A percentile compares a stretch with the other conserved stretches of the same genome.
phyloP scores from a whole-genome alignment of 2,113 vertebrate species.

The Callorhinus ursinus region DNA sequence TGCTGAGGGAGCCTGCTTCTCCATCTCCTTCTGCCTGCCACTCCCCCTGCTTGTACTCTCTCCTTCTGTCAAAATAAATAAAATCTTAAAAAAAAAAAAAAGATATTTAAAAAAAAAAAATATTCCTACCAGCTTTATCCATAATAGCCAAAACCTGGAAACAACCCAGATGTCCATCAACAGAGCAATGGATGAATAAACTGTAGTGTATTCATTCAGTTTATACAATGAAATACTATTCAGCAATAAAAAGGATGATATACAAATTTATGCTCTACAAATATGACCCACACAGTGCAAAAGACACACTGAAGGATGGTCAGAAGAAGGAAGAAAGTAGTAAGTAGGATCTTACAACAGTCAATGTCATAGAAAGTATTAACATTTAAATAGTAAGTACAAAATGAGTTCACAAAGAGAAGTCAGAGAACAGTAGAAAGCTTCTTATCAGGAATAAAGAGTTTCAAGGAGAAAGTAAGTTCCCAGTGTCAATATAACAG shows the following conservation, averaged over 20 bases:
- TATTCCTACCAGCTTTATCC: conserved; percentile 25
- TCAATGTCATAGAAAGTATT: neutral
- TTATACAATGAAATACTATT: neutral
- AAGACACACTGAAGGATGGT: neutral
- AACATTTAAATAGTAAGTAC: neutral
- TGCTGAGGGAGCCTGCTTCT: no score
- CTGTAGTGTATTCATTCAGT: neutral
- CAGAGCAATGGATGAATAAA: conserved; percentile 20
- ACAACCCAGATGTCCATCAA: conserved; percentile 27
- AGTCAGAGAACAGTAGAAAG: neutral
- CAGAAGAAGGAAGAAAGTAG: neutral
- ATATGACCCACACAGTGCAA: neutral
- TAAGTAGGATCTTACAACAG: neutral
- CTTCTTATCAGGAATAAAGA: neutral
- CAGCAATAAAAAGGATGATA: conserved; percentile 1
- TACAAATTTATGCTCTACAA: neutral
- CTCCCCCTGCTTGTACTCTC: no score
- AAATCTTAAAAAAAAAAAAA: no score
- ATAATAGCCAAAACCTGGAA: neutral
- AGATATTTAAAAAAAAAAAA: neutral
- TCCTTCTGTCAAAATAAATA: no score
- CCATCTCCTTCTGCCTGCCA: no score
- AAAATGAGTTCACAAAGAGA: neutral
- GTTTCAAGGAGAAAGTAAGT: conserved; percentile 15
- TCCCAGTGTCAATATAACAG: neutral